phyloP scores from a whole-genome alignment of 2,888 invertebrate species.

The Lysandra bellargus region DNA sequence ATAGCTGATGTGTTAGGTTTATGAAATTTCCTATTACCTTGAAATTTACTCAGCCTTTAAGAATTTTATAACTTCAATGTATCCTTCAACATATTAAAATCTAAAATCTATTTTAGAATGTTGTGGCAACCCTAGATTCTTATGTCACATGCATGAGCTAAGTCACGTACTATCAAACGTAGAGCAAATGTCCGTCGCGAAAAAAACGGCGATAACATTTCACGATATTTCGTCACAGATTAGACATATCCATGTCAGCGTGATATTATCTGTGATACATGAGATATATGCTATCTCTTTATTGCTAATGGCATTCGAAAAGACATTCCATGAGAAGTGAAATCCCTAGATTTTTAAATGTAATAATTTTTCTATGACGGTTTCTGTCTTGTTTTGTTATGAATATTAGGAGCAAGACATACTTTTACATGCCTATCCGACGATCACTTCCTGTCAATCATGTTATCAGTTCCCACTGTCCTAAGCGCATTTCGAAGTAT shows the following conservation, averaged over 20 bases:
- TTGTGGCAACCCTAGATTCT: conserved; percentile 7
- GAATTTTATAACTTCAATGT: too few relatives aligned
- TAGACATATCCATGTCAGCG: conserved; percentile 5
- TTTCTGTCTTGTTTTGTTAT: background rate
- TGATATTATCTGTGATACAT: background rate
- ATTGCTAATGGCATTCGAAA: background rate
- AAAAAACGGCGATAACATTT: conserved; percentile 17
- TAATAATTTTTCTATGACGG: background rate
- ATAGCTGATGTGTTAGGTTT: background rate
- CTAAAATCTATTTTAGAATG: background rate
- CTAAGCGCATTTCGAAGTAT: too few relatives aligned
- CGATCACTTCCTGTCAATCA: background rate
- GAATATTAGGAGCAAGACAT: background rate
- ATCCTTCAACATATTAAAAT: background rate
- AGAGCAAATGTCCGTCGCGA: background rate
- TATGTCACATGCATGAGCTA: conserved; percentile 27
- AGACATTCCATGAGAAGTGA: background rate
- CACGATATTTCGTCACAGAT: conserved; percentile 12
- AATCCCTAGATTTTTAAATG: background rate
- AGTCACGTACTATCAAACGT: conserved; percentile 30
- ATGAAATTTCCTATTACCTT: background rate
- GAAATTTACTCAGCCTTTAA: background rate
- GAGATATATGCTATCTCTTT: background rate
- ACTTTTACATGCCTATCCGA: background rate
- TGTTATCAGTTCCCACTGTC: too few relatives aligned